phyloP scores from a whole-genome alignment of 2,797 vertebrate species.

The Rhabdomys pumilio region DNA sequence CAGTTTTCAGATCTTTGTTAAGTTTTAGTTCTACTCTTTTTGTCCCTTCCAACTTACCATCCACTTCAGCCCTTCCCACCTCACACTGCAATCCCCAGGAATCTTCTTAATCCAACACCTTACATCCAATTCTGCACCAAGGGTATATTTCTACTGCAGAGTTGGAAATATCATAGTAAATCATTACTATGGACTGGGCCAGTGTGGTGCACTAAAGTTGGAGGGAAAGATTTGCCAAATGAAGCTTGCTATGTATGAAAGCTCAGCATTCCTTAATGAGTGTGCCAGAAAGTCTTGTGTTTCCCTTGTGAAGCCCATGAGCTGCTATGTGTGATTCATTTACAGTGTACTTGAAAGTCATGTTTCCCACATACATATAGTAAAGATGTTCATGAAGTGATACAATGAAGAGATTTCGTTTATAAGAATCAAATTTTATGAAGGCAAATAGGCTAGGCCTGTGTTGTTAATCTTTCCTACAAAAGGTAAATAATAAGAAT shows the following conservation, averaged over 20 bases:
- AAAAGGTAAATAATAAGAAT: slow-evolving; percentile 83
- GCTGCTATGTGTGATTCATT: not conserved
- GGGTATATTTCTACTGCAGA: not conserved
- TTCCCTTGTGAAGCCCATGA: not conserved
- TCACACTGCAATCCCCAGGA: not conserved
- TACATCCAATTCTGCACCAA: not conserved
- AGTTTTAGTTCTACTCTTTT: not conserved
- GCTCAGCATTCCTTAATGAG: not conserved
- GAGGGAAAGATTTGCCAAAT: slow-evolving; percentile 9
- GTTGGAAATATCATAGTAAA: not conserved
- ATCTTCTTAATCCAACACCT: not conserved
- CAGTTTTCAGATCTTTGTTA: not conserved
- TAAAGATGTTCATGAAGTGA: slow-evolving; percentile 70
- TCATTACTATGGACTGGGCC: accelerated
- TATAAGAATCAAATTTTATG: slow-evolving; percentile 69
- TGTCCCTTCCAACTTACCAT: not conserved
- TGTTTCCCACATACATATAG: slow-evolving; percentile 67
- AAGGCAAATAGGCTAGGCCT: slow-evolving; percentile 76
- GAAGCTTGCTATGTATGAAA: not conserved
- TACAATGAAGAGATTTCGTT: slow-evolving; percentile 75
- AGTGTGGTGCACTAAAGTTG: not conserved
- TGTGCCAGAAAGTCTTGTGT: not conserved
- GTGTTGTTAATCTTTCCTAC: slow-evolving; percentile 77
- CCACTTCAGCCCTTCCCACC: not conserved
- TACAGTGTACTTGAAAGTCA: slow-evolving; percentile 56